Percentiles rank a stretch among this genome's conserved stretches.
phyloP scores from a whole-genome alignment of 2,888 invertebrate genomes.

The Dione vanillae region DNA sequence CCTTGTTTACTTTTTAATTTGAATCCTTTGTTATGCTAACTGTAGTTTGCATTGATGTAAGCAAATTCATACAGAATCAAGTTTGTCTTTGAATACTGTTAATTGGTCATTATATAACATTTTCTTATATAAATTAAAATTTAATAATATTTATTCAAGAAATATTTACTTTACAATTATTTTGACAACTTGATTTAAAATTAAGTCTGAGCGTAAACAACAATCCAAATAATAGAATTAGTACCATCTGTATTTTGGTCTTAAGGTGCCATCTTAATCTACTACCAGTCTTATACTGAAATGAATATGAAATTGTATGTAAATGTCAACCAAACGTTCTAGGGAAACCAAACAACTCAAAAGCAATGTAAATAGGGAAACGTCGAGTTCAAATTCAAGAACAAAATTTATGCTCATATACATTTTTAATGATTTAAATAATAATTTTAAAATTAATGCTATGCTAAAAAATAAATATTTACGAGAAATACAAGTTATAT shows the following conservation, averaged over 20 bases:
- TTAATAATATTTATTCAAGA: no score
- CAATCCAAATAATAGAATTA: constrained; percentile 5
- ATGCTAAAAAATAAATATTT: no score
- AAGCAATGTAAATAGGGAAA: constrained; percentile 72
- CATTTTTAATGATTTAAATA: no score
- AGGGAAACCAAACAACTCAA: constrained; percentile 71
- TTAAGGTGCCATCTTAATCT: constrained; percentile 56
- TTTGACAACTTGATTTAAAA: neutral
- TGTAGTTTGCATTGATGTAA: constrained; percentile 42
- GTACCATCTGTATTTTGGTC: constrained; percentile 23
- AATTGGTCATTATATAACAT: neutral
- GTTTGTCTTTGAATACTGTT: neutral
- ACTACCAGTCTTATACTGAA: constrained; percentile 70
- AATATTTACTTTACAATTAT: no score
- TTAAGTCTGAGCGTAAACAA: neutral
- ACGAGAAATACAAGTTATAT: no score
- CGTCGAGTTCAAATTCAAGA: constrained; percentile 69
- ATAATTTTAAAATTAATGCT: no score
- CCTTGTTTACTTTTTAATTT: constrained; percentile 56
- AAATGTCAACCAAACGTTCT: constrained; percentile 75
- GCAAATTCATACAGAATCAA: constrained; percentile 30
- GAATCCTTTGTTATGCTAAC: constrained; percentile 45
- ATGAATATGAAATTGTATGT: constrained; percentile 82
- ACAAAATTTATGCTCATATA: constrained; percentile 55
- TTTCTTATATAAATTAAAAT: no score